Percentiles rank a stretch among this genome's conserved stretches.
Conservation (phyloP, 2,797 vertebrate species). For the Brachyrhaphis roseni region DNA sequence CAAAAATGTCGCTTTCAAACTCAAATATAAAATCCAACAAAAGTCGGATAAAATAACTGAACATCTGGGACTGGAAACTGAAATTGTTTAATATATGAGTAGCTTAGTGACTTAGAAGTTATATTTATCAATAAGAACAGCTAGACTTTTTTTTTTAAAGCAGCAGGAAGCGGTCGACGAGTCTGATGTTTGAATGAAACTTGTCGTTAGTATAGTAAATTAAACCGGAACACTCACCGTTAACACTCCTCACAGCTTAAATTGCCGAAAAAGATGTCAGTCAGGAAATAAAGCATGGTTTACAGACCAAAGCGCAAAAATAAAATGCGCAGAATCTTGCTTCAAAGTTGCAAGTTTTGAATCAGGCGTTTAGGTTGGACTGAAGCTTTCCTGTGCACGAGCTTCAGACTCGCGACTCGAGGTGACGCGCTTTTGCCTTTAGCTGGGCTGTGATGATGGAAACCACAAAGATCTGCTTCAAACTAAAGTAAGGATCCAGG, state of each 20-base stretch:
- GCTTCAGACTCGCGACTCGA: conserved; percentile 29
- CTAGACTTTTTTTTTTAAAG: not conserved
- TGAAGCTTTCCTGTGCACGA: conserved; percentile 44
- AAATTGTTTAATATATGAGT: not conserved
- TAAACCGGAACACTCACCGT: conserved; percentile 44
- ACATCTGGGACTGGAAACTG: not conserved
- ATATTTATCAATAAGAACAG: not conserved
- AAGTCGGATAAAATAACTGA: conserved; percentile 3
- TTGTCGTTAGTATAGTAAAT: not conserved
- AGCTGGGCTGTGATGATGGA: not conserved
- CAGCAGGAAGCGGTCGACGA: not conserved
- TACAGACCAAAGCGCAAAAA: not conserved
- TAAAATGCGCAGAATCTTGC: not conserved
- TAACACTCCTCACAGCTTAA: not conserved
- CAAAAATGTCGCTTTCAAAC: conserved; percentile 47
- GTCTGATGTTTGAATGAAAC: not conserved
- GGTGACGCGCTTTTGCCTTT: conserved; percentile 10
- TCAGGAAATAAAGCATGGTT: not conserved
- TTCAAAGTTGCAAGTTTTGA: conserved; percentile 15
- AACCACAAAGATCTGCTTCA: not conserved
- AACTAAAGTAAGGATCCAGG: not conserved
- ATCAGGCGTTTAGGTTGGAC: conserved; percentile 1
- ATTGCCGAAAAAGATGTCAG: not conserved
- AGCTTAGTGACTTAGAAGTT: fast-evolving
- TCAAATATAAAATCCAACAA: conserved; percentile 60